A percentile compares a stretch with the other conserved stretches of the same genome.
phyloP scores from a whole-genome alignment of 2,888 invertebrate genomes.

The Caenorhabditis sp. region DNA sequence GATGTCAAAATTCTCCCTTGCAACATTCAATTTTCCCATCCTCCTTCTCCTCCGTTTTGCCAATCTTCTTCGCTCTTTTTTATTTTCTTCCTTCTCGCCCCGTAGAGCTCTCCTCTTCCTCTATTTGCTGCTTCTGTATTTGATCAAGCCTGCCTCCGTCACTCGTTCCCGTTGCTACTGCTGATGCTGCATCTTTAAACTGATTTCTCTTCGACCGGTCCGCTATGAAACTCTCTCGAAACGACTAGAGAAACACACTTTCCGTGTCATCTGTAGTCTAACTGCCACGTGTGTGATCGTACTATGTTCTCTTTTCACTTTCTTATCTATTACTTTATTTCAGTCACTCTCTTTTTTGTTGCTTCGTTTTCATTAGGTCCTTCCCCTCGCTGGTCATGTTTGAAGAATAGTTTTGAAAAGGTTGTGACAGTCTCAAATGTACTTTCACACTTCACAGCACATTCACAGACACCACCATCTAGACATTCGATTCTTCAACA shows the following conservation, averaged over 20 bases:
- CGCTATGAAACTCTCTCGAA: slow-evolving; percentile 18
- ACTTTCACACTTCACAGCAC: slow-evolving; percentile 57
- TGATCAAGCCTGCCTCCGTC: slow-evolving; percentile 60
- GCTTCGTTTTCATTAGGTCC: not conserved
- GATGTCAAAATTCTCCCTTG: slow-evolving; percentile 14
- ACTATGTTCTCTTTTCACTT: slow-evolving; percentile 22
- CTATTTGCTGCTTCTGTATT: slow-evolving; percentile 65
- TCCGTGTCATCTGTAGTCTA: slow-evolving; percentile 29
- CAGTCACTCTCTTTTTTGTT: not conserved
- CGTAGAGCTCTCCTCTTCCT: slow-evolving; percentile 14
- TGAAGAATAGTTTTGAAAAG: not conserved
- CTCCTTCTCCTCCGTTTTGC: slow-evolving; percentile 8
- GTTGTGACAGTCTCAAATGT: not conserved
- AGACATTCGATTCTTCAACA: not conserved
- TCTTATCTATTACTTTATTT: not conserved
- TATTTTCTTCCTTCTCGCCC: not conserved
- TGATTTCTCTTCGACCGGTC: slow-evolving; percentile 34
- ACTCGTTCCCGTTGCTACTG: slow-evolving; percentile 22
- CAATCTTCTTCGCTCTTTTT: slow-evolving; percentile 32
- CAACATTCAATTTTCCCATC: slow-evolving; percentile 37
- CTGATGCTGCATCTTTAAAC: slow-evolving; percentile 28
- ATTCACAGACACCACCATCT: slow-evolving; percentile 9
- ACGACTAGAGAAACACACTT: not conserved
- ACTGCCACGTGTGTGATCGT: slow-evolving; percentile 32
- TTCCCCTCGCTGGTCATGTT: slow-evolving; percentile 14